Conservation (phyloP, 2,888 invertebrate species). For the Alcis repandata region DNA sequence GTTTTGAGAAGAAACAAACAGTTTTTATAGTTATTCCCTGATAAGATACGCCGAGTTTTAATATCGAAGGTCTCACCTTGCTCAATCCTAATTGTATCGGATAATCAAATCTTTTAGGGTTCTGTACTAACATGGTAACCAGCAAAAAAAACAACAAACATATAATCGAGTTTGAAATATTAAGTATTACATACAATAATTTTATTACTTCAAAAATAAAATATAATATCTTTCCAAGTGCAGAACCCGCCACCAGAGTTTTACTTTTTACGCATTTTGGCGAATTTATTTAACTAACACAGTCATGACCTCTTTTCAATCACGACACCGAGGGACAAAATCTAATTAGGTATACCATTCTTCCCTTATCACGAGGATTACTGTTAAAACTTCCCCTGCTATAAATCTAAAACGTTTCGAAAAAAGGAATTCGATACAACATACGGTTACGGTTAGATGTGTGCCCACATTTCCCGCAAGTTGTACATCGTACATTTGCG, state of each 20-base stretch:
- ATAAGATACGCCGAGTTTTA: conserved; percentile 17
- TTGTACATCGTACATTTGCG: conserved; percentile 40
- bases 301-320: conserved; percentile 20
- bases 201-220: no score
- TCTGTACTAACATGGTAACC: no score
- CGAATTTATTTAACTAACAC: conserved; percentile 9
- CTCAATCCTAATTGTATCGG: not conserved
- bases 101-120: conserved; percentile 11
- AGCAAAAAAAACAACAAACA: no score
- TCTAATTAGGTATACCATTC: conserved; percentile 8
- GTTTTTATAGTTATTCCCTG: conserved; percentile 23
- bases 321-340: not conserved
- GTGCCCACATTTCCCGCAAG: conserved; percentile 26
- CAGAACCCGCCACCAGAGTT: no score
- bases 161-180: no score
- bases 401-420: not conserved
- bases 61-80: conserved; percentile 10
- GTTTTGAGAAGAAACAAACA: conserved; percentile 38
- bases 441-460: conserved; percentile 2
- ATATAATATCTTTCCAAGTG: no score
- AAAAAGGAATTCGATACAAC: not conserved
- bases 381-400: not conserved
- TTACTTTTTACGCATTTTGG: no score
- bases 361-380: conserved; percentile 1
- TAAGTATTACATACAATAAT: no score